Evolutionary conservation across 2,113 vertebrate species (phyloP).

Genomic region (Maccullochella peelii): DNA sequence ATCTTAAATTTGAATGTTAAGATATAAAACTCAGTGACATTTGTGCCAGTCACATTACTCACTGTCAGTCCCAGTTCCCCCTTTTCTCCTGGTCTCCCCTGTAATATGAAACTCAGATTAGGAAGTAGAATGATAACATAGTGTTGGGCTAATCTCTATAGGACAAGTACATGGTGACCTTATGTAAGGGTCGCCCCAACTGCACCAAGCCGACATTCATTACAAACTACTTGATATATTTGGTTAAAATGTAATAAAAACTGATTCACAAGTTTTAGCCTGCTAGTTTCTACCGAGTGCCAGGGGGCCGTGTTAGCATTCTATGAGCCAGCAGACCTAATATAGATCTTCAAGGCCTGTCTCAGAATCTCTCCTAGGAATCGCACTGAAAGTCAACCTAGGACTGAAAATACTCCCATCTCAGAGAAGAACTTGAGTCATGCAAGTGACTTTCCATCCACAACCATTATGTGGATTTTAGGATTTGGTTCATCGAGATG

Average conservation of each 20-base stretch:
- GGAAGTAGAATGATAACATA: not conserved
- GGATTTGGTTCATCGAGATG: too few species aligned
- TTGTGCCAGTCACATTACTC: conserved; percentile 71
- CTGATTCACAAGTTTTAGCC: too few species aligned
- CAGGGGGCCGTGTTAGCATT: too few species aligned
- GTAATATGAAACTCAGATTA: conserved; percentile 24
- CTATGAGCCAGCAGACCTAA: not conserved
- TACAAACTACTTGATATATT: too few species aligned
- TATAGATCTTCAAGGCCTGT: not conserved
- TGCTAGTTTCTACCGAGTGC: not conserved
- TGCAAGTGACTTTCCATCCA: too few species aligned
- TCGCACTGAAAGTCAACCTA: not conserved
- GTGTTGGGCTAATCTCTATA: not conserved
- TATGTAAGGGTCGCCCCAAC: not conserved
- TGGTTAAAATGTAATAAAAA: too few species aligned
- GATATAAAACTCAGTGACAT: not conserved
- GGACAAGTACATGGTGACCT: not conserved
- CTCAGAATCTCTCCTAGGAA: not conserved
- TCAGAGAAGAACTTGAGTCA: too few species aligned
- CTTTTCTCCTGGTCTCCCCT: conserved; percentile 87
- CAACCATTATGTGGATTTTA: too few species aligned
- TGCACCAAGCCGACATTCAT: not conserved
- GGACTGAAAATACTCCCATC: too few species aligned
- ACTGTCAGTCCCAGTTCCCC: conserved; percentile 88
- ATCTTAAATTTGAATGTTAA: not conserved